Evolutionary conservation across 2,113 vertebrate species (phyloP).

Genomic region (Ovis canadensis): DNA sequence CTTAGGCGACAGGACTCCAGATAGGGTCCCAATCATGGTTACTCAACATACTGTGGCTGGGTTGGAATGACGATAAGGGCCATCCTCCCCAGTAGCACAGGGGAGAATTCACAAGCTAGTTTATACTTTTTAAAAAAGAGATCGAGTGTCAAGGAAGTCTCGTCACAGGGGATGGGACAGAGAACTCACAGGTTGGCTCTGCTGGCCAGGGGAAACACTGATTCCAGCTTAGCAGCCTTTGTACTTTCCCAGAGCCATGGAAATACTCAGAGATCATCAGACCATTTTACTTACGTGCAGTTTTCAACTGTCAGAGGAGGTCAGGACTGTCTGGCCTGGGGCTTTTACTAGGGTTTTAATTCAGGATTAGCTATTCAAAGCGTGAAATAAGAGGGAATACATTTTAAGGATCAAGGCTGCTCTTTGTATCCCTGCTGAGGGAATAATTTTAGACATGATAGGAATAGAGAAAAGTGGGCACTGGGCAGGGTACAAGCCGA

Average conservation of each 20-base stretch:
- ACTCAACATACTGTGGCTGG: background rate
- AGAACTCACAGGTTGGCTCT: background rate
- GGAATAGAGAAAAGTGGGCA: background rate
- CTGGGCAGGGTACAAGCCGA: background rate
- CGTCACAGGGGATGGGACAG: background rate
- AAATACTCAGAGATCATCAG: background rate
- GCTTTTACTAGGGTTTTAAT: background rate
- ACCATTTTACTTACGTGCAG: background rate
- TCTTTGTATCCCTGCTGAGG: background rate
- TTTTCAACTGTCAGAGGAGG: background rate
- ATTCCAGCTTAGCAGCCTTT: background rate
- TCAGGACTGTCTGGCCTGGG: background rate
- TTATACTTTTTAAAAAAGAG: background rate
- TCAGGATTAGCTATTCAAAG: background rate
- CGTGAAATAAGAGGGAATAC: background rate
- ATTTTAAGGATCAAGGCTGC: background rate
- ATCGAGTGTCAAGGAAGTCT: background rate
- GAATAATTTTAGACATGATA: background rate
- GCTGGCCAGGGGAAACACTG: background rate
- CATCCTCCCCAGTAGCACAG: background rate
- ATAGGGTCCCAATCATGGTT: background rate
- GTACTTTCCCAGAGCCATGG: background rate
- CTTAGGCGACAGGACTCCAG: background rate
- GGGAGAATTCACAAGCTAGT: background rate
- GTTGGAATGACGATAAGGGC: background rate